phyloP scores from a whole-genome alignment of 2,888 invertebrate species.

The Lasioglossum calceatum region DNA sequence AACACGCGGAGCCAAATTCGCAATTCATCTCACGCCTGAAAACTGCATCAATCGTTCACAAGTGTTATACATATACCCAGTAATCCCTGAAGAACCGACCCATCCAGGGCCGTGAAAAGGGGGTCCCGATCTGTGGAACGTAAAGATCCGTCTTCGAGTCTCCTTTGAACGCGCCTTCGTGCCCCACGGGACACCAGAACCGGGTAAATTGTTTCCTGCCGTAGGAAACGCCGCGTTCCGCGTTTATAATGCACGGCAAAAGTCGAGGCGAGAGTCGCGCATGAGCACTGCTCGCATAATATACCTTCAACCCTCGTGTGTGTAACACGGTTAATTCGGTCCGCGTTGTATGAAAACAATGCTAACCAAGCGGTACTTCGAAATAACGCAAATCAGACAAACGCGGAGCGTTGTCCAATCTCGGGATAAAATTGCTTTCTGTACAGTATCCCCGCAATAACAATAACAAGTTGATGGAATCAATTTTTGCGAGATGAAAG shows the following conservation, averaged over 20 bases:
- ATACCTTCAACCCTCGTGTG: not conserved
- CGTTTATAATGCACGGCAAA: slow-evolving; percentile 18
- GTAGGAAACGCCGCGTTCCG: slow-evolving; percentile 40
- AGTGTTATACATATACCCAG: not conserved
- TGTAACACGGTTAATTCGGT: not conserved
- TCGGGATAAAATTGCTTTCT: not conserved
- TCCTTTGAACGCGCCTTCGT: slow-evolving; percentile 1
- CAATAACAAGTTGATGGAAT: not conserved
- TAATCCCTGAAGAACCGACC: not conserved
- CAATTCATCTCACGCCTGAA: not conserved
- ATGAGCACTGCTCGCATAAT: not conserved
- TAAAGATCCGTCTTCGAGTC: not conserved
- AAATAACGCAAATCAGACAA: not conserved
- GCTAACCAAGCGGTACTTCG: not conserved
- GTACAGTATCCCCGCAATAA: not conserved
- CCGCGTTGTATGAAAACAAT: not conserved
- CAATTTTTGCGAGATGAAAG: not conserved
- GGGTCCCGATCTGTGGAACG: not conserved
- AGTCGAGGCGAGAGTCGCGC: not conserved
- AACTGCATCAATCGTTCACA: not conserved
- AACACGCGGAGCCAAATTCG: not conserved
- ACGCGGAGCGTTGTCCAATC: not conserved
- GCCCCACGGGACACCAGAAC: slow-evolving; percentile 2
- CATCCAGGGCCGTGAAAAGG: not conserved
- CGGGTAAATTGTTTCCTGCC: slow-evolving; percentile 53